Evolutionary conservation across 37 sponge, comb jelly and placozoan genomes (phyloP).

Genomic region (Bolinopsis microptera): DNA sequence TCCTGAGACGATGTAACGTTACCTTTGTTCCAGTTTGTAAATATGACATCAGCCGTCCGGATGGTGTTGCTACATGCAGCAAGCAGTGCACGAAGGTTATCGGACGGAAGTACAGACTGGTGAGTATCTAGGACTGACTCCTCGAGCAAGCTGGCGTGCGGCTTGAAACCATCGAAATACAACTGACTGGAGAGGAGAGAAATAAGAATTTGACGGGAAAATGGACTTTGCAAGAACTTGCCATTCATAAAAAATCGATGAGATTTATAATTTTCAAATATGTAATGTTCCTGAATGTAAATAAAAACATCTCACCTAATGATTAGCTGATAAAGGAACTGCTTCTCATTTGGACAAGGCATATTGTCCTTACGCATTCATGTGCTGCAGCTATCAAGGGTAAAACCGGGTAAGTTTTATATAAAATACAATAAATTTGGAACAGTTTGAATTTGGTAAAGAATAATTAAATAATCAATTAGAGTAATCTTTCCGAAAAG

Average conservation of each 20-base stretch:
- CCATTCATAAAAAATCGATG: too few relatives aligned
- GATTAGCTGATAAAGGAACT: slow-evolving; percentile 54
- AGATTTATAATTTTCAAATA: too few relatives aligned
- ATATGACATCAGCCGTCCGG: slow-evolving; percentile 47
- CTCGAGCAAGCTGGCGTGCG: slow-evolving; percentile 52
- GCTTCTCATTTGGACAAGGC: slow-evolving; percentile 32
- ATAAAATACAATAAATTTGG: too few relatives aligned
- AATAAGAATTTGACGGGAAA: too few relatives aligned
- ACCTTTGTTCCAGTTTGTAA: slow-evolving; percentile 64
- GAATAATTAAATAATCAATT: too few relatives aligned
- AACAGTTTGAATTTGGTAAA: too few relatives aligned
- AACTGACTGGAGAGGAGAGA: slow-evolving; percentile 13
- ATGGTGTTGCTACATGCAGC: slow-evolving; percentile 56
- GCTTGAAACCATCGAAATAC: slow-evolving; percentile 52
- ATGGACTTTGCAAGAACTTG: too few relatives aligned
- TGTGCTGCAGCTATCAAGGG: background rate
- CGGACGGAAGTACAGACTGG: slow-evolving; percentile 39
- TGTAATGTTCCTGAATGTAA: background rate
- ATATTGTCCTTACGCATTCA: background rate
- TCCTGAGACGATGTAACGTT: too few relatives aligned
- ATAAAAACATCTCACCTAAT: background rate
- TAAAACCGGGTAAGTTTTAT: background rate
- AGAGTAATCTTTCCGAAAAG: too few relatives aligned
- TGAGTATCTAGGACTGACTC: slow-evolving; percentile 42
- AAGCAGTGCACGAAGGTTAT: slow-evolving; percentile 38